These are phyloP conservation scores for Stomatorhinus ivindoensis DNA, from an alignment of 2,113 vertebrate genomes.

Conservation along the genomic window DNA sequence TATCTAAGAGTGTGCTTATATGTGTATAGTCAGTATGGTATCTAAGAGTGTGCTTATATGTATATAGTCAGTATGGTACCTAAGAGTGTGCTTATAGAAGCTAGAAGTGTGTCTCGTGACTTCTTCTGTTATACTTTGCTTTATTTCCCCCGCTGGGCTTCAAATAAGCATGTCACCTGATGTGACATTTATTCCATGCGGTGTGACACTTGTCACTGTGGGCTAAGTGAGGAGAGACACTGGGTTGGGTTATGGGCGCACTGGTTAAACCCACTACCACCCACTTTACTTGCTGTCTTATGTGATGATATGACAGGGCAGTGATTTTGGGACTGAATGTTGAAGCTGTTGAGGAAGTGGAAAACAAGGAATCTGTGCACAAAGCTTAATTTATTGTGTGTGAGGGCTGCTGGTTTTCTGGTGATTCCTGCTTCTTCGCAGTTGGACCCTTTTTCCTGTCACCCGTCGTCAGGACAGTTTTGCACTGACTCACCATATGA, in stretches of 20 bases:
- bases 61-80: neutral
- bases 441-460: neutral
- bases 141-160: constrained; percentile 53
- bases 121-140: constrained; percentile 37
- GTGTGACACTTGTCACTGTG: constrained; percentile 39
- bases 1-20: too few relatives aligned
- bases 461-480: neutral
- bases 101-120: neutral
- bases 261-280: constrained; percentile 45
- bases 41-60: too few relatives aligned
- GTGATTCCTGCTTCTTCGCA: neutral
- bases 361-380: neutral
- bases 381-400: neutral
- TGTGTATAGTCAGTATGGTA: too few relatives aligned
- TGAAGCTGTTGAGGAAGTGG: neutral
- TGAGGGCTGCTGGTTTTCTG: neutral
- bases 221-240: constrained; percentile 44
- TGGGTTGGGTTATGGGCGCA: constrained; percentile 43
- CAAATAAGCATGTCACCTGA: constrained; percentile 52
- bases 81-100: neutral
- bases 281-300: constrained; percentile 56
- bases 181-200: constrained; percentile 54
- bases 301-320: constrained; percentile 54
- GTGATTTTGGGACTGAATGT: constrained; percentile 37
- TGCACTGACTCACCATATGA: neutral